A percentile compares a stretch with the other conserved stretches of the same genome.
Evolutionary conservation across 2,888 invertebrate genomes (phyloP).

Genomic region (Nomada ferruginata): DNA sequence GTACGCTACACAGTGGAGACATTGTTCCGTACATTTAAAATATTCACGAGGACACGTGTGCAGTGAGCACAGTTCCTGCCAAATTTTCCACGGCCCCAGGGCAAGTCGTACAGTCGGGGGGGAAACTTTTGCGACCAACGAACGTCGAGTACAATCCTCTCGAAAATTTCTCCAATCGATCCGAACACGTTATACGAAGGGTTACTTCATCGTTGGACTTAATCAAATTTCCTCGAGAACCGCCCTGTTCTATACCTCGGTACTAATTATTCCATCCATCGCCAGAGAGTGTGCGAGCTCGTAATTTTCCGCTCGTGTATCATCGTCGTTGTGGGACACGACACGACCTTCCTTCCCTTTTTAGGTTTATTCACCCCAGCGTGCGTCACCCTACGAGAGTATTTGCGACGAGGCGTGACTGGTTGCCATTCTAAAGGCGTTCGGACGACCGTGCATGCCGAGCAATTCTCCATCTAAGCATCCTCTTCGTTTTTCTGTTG

Average conservation of each 20-base stretch:
- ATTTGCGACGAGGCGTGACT: slow-evolving; percentile 69
- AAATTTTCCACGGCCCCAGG: slow-evolving; percentile 51
- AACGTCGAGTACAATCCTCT: slow-evolving; percentile 4
- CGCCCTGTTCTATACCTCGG: background rate
- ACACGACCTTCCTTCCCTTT: slow-evolving; percentile 49
- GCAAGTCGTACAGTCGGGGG: slow-evolving; percentile 38
- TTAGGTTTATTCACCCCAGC: slow-evolving; percentile 66
- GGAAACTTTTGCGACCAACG: background rate
- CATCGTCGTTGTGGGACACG: slow-evolving; percentile 26
- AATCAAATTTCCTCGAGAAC: background rate
- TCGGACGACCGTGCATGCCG: slow-evolving; percentile 29
- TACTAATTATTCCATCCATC: slow-evolving; percentile 46
- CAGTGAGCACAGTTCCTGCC: slow-evolving; percentile 31
- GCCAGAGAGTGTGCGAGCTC: background rate
- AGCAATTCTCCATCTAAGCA: slow-evolving; percentile 31
- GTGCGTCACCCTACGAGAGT: slow-evolving; percentile 69
- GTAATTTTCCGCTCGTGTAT: slow-evolving; percentile 51
- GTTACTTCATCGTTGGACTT: background rate
- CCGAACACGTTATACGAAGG: background rate
- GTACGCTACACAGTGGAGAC: background rate
- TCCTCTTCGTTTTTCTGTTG: background rate
- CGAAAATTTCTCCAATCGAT: background rate
- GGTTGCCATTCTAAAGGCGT: slow-evolving; percentile 66
- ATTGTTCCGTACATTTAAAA: slow-evolving; percentile 21
- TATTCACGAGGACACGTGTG: slow-evolving; percentile 29